phyloP scores from a whole-genome alignment of 2,797 vertebrate genomes.

The Karalla daura region DNA sequence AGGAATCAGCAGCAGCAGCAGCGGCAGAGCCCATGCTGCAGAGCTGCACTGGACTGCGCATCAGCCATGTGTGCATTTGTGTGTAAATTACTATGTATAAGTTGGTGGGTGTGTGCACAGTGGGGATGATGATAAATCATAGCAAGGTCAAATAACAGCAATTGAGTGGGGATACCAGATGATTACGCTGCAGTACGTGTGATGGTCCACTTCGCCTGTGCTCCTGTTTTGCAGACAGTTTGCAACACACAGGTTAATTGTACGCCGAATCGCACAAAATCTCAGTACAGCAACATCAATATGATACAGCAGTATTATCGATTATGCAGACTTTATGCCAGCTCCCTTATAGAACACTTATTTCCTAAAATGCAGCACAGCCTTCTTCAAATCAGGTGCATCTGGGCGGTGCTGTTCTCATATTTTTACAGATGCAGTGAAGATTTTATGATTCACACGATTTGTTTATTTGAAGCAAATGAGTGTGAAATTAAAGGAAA shows the following conservation, averaged over 20 bases:
- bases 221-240: conserved; percentile 27
- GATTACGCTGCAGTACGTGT: conserved; percentile 63
- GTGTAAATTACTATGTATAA: conserved; percentile 52
- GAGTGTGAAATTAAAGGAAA: neutral
- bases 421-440: neutral
- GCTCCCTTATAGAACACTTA: conserved; percentile 19
- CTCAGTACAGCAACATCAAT: conserved; percentile 11
- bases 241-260: conserved; percentile 16
- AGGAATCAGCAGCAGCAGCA: conserved; percentile 76
- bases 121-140: conserved; percentile 68
- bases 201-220: conserved; percentile 9
- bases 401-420: conserved; percentile 8
- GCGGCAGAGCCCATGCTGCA: conserved; percentile 70
- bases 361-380: neutral
- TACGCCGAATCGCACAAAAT: neutral
- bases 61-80: conserved; percentile 52
- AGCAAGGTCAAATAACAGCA: conserved; percentile 71
- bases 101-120: conserved; percentile 19
- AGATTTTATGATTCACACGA: neutral
- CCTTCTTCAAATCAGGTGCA: conserved; percentile 13
- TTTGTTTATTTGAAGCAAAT: neutral
- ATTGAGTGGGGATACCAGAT: conserved; percentile 46
- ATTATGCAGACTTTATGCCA: conserved; percentile 11
- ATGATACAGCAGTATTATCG: conserved; percentile 1
- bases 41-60: conserved; percentile 70